Conservation (phyloP, 2,888 invertebrate species). For the Leucoma salicis region DNA sequence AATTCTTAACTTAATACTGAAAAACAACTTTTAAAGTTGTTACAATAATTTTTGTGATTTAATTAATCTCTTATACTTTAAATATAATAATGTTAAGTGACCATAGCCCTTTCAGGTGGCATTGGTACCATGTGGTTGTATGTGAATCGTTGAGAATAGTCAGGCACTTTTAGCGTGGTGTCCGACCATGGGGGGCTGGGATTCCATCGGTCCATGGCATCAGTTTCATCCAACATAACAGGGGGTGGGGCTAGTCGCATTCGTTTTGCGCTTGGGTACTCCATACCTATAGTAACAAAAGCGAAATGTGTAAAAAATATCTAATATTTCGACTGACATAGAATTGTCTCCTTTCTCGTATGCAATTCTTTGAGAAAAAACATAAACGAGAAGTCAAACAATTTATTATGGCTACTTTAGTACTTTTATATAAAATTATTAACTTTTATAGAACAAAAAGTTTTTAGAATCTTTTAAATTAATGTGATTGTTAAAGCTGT, state of each 20-base stretch:
- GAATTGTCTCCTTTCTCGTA: too few species aligned
- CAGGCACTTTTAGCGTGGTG: conserved; percentile 89
- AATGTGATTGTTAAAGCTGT: too few species aligned
- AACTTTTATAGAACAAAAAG: too few species aligned
- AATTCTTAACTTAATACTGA: conserved; percentile 5
- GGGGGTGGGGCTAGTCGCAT: conserved; percentile 61
- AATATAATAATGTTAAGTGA: conserved; percentile 49
- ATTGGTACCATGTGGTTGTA: conserved; percentile 87
- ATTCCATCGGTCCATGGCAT: conserved; percentile 92
- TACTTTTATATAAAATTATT: too few species aligned
- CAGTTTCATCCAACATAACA: conserved; percentile 77
- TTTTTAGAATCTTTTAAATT: too few species aligned
- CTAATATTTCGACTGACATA: too few species aligned
- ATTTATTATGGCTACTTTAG: too few species aligned
- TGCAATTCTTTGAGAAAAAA: too few species aligned
- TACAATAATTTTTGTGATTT: conserved; percentile 11
- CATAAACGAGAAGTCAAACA: too few species aligned
- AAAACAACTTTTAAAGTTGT: conserved; percentile 14
- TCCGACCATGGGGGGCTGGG: conserved; percentile 94
- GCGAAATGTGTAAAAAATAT: too few species aligned
- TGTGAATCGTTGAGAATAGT: conserved; percentile 90
- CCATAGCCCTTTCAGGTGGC: conserved; percentile 84
- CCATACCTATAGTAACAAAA: conserved; percentile 47
- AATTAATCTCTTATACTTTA: conserved; percentile 1
- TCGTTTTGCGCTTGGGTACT: conserved; percentile 66